Evolutionary conservation across 2,113 vertebrate species (phyloP), one percentile per base, ranked within the genome.

Genomic region (Alexandromys fortis): DNA sequence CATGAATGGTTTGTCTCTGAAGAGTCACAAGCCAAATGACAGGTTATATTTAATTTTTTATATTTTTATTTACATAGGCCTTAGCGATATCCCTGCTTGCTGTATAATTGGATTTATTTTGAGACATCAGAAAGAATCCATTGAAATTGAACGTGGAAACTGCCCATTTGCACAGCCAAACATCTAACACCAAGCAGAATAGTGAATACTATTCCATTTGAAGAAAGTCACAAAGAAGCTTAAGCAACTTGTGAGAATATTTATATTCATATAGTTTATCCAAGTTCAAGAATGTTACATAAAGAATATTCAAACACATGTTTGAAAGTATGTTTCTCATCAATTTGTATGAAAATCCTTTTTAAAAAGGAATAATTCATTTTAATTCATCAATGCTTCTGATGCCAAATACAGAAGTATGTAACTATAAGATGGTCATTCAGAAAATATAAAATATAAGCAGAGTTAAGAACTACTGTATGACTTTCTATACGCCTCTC

Each of bases 231-330:
- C 78, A 95, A 92, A 92, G 68, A 81, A 76, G 96, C 97, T 89
- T 95, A 96, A 97, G 89, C 38, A 75, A 96, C 96, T 0, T 94
- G 42, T 95, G 92, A 93, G 72, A 86, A 89, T 94, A 97, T 98
- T 98, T 96, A 87, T 96, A 94, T n/a, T 92, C 0, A 91, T 91
- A 88, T 73, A 92, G 86, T 98, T 98, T 97, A 98, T 98, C 70
- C 96, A 98, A 98, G 98, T 98, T 96, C 90, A 96, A 98, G 98
- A 98, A 98, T 96, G 98, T 96, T 97, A 81, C 91, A 55, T 6
- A 88, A 95, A 97, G 67, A 97, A 96, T 92, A 96, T 97, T 61
- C 90, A 97, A 97, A 92, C 7, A 47, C 38, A 38, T 78, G 75
- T 97, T 98, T 58, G 58, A 92, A 96, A 76, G 82, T 92, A 52